Evolutionary conservation across 2,797 vertebrate species (phyloP).

Genomic region (Darevskia mixta): DNA sequence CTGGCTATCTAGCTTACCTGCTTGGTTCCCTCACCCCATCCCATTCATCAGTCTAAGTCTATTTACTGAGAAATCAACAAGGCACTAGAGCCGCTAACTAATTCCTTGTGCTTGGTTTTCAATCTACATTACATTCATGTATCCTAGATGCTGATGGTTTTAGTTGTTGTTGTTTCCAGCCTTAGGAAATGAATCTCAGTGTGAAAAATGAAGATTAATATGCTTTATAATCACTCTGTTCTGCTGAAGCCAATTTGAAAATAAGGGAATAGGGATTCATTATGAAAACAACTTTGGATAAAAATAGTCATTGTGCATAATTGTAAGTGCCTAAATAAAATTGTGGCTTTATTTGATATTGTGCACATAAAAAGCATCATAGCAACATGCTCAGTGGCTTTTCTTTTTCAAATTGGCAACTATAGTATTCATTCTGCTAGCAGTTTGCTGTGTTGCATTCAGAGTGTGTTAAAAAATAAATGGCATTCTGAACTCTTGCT

Average conservation of each 20-base stretch:
- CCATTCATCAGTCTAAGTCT: slow-evolving; percentile 78
- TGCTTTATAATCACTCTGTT: slow-evolving; percentile 78
- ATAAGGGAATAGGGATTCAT: slow-evolving; percentile 51
- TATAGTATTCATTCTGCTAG: background rate
- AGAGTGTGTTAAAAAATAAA: background rate
- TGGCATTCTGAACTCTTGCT: fast-evolving
- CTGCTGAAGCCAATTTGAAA: slow-evolving; percentile 75
- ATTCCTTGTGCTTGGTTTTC: slow-evolving; percentile 80
- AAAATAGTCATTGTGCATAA: slow-evolving; percentile 58
- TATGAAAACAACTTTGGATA: slow-evolving; percentile 61
- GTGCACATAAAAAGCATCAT: slow-evolving; percentile 32
- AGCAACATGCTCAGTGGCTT: background rate
- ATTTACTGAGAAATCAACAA: slow-evolving; percentile 82
- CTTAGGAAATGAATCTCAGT: slow-evolving; percentile 74
- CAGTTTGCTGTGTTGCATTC: background rate
- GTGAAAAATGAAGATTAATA: slow-evolving; percentile 85
- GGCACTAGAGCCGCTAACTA: slow-evolving; percentile 76
- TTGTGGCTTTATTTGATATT: slow-evolving; percentile 41
- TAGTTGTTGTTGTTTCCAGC: slow-evolving; percentile 74
- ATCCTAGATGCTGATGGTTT: slow-evolving; percentile 68
- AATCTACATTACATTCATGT: slow-evolving; percentile 78
- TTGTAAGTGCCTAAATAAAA: slow-evolving; percentile 37
- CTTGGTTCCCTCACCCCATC: slow-evolving; percentile 62
- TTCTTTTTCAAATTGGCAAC: slow-evolving; percentile 21
- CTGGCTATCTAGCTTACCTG: slow-evolving; percentile 52